Evolutionary conservation across 2,888 invertebrate species (phyloP).

Genomic region (Megalurothrips usitatus): DNA sequence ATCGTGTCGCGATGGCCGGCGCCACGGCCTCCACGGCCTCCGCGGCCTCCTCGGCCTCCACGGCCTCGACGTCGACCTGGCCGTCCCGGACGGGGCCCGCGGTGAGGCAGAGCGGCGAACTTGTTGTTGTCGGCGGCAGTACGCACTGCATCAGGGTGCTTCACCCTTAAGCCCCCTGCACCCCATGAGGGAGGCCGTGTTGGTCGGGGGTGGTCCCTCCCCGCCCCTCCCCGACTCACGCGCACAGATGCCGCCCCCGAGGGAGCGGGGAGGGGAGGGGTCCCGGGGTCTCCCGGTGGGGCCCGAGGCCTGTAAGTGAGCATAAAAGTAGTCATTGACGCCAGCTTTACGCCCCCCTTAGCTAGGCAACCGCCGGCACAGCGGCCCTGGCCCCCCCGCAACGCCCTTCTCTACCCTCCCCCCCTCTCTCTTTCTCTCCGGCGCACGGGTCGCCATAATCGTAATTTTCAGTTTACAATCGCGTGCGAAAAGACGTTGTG

Average conservation of each 20-base stretch:
- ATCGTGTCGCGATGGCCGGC: slow-evolving; percentile 33
- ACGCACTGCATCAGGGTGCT: too few relatives aligned
- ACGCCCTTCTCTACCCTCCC: slow-evolving; percentile 22
- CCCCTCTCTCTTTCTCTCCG: slow-evolving; percentile 37
- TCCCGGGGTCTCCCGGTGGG: not conserved
- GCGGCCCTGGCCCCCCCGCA: slow-evolving; percentile 36
- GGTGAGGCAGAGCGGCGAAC: too few relatives aligned
- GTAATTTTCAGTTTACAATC: slow-evolving; percentile 25
- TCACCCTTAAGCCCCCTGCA: too few relatives aligned
- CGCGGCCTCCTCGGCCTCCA: not conserved
- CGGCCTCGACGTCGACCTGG: not conserved
- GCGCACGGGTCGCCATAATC: not conserved
- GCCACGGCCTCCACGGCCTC: not conserved
- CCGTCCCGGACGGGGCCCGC: not conserved
- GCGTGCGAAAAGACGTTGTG: slow-evolving; percentile 24
- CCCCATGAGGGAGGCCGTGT: too few relatives aligned
- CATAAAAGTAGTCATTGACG: slow-evolving; percentile 28
- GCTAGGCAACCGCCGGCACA: slow-evolving; percentile 18
- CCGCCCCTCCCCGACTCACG: slow-evolving; percentile 29
- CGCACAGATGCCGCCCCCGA: slow-evolving; percentile 30
- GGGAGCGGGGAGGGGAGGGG: not conserved
- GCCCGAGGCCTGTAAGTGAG: slow-evolving; percentile 7
- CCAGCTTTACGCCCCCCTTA: slow-evolving; percentile 30
- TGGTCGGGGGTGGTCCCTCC: too few relatives aligned
- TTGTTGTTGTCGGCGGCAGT: too few relatives aligned